Evolutionary conservation across 2,113 vertebrate genomes (phyloP), one percentile per base, ranked within the genome.

Genomic region (Oryzias curvinotus): DNA sequence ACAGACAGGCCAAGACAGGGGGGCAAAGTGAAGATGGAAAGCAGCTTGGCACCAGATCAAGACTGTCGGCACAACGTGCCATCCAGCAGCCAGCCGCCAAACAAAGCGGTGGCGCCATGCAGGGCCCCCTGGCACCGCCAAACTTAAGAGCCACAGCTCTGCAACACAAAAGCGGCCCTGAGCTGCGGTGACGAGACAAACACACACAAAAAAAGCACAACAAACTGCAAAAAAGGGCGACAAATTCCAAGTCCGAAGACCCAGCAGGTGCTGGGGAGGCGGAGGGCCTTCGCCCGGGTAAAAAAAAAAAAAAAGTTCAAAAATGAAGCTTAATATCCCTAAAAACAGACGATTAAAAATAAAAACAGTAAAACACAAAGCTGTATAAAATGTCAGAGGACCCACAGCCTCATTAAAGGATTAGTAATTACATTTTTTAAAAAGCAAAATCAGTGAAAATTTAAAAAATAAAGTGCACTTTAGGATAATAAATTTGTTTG

Each of bases 41-140:
- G 80, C 67, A 79, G 83, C 71, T 86, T 87, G 87, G 87, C 87
- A 87, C 74, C 36, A 16, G 78, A 89, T 87, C 87, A 89, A 89
- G 58, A 86, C 75, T 65, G 25, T 62, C 68, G 67, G 75, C 83
- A 85, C 84, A 84, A 75, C 75, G 82, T 83, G 74, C 59, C 87
- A 84, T 85, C 75, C 79, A 81, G 71, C 68, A 71, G 67, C 73
- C 78, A 71, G 75, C 68, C 71, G 46, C 49, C 83, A 59, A 81
- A 85, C 85, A 83, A 85, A 84, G 81, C 73, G 47, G 52, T 50
- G 50, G 30, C 45, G 83, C 70, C 75, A 69, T 49, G 52, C 58
- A 25, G 74, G 36, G 68, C 73, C 80, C 77, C 14, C 42, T 68
- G 78, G 82, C 80, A 65, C 15, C 49, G 41, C 46, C 43, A 1